Conservation (phyloP, 2,113 vertebrate species). For the Zosterops lateralis region DNA sequence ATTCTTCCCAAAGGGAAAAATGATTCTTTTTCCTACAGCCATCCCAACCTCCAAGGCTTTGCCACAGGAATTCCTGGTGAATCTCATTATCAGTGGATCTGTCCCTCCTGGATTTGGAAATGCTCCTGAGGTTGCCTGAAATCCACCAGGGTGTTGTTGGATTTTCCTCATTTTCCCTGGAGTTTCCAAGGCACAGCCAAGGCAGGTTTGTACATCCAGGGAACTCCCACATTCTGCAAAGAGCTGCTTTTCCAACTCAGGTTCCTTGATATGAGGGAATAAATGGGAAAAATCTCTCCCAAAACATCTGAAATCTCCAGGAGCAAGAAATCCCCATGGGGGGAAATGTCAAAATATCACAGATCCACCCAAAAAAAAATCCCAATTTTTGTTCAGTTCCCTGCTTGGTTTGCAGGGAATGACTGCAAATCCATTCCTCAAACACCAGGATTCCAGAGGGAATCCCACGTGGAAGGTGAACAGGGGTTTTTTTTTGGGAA, state of each 20-base stretch:
- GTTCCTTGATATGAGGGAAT: background rate
- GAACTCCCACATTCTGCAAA: background rate
- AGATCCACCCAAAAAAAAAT: background rate
- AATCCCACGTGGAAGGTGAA: background rate
- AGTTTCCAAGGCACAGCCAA: background rate
- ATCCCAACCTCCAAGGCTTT: background rate
- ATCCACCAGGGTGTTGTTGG: accelerated
- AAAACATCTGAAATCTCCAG: background rate
- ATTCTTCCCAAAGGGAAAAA: background rate
- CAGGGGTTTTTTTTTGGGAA: background rate
- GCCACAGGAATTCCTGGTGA: background rate
- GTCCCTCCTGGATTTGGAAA: background rate
- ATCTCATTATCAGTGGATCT: background rate
- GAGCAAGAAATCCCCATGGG: background rate
- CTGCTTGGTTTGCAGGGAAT: background rate
- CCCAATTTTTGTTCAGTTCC: background rate
- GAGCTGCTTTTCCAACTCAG: background rate
- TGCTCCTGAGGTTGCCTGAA: background rate
- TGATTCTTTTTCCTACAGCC: background rate
- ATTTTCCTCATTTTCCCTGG: background rate
- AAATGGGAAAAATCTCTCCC: background rate
- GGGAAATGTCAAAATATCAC: background rate
- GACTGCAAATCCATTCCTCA: background rate
- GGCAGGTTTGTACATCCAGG: too few relatives aligned
- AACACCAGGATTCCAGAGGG: background rate